Conservation (phyloP, 1,140 invertebrate genomes). For the Orussus abietinus region DNA sequence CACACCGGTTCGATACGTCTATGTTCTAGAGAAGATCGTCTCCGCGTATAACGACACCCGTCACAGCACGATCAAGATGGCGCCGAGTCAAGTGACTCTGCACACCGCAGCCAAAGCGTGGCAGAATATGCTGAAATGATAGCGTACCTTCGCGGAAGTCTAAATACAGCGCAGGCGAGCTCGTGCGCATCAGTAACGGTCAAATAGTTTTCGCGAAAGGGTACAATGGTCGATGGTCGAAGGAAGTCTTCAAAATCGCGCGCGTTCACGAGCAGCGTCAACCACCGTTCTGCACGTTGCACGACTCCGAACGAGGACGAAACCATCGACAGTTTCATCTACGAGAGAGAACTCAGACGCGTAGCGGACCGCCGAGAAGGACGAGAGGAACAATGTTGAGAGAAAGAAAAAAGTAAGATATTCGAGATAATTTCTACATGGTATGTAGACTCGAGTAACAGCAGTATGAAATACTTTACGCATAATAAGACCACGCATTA, state of each 20-base stretch:
- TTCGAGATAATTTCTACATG: constrained; percentile 13
- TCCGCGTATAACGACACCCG: constrained; percentile 13
- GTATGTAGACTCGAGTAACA: constrained; percentile 12
- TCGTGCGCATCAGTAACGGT: constrained; percentile 10
- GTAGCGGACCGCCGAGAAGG: background rate
- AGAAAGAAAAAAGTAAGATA: constrained; percentile 1
- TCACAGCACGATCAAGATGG: constrained; percentile 15
- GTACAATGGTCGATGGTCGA: constrained; percentile 6
- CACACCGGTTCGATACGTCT: no score
- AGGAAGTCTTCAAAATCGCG: constrained; percentile 7
- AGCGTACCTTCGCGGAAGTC: no score
- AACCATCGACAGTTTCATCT: constrained; percentile 3
- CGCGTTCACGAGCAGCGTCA: background rate
- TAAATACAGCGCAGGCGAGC: constrained; percentile 12
- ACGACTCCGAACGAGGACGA: constrained; percentile 4
- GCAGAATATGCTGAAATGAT: background rate
- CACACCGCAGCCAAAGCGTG: constrained; percentile 4
- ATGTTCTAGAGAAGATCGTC: constrained; percentile 6
- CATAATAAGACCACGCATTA: constrained; percentile 22
- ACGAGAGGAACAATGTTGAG: background rate
- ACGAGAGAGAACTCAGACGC: background rate
- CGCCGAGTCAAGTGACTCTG: constrained; percentile 8
- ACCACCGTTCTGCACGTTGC: constrained; percentile 3
- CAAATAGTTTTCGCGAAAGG: constrained; percentile 15
- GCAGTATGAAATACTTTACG: constrained; percentile 23